A percentile compares a stretch with the other conserved stretches of the same genome.
Conservation (phyloP, 2,888 invertebrate genomes). For the Synergus japonicus region DNA sequence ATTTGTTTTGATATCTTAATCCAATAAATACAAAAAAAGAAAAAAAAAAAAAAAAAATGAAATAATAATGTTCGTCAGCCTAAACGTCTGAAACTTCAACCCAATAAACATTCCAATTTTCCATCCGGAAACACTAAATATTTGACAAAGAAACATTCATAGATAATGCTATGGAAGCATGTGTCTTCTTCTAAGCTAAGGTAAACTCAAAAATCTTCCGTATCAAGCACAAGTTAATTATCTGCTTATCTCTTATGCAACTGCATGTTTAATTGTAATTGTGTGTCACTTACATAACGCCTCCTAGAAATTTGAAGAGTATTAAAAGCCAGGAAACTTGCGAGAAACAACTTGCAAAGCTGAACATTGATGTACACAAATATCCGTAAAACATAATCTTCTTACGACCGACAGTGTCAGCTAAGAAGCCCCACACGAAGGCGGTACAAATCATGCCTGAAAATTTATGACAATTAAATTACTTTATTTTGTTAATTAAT, state of each 20-base stretch:
- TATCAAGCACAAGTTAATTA: not conserved
- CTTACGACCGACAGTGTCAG: constrained; percentile 72
- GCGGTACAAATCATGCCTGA: constrained; percentile 79
- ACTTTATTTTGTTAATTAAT: not conserved
- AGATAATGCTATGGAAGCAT: constrained; percentile 1
- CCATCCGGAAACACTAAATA: too few relatives aligned
- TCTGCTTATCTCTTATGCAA: constrained; percentile 5
- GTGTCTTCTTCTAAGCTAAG: not conserved
- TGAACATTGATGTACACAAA: constrained; percentile 66
- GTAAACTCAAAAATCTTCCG: not conserved
- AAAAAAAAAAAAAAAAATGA: too few relatives aligned
- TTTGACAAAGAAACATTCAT: not conserved
- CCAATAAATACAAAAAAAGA: too few relatives aligned
- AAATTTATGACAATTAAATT: constrained; percentile 40
- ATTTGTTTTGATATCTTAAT: too few relatives aligned
- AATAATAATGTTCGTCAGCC: too few relatives aligned
- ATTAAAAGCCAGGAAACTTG: constrained; percentile 72
- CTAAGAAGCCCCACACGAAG: constrained; percentile 78
- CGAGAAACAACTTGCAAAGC: constrained; percentile 68
- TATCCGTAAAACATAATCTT: constrained; percentile 72
- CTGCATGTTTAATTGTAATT: not conserved
- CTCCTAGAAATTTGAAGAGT: constrained; percentile 72
- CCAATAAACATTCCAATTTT: too few relatives aligned
- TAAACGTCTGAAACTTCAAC: too few relatives aligned
- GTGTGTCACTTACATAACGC: constrained; percentile 69